Percentiles rank a stretch among this genome's conserved stretches.
Conservation (phyloP, 1,140 invertebrate species). For the Coenobita brevimanus region DNA sequence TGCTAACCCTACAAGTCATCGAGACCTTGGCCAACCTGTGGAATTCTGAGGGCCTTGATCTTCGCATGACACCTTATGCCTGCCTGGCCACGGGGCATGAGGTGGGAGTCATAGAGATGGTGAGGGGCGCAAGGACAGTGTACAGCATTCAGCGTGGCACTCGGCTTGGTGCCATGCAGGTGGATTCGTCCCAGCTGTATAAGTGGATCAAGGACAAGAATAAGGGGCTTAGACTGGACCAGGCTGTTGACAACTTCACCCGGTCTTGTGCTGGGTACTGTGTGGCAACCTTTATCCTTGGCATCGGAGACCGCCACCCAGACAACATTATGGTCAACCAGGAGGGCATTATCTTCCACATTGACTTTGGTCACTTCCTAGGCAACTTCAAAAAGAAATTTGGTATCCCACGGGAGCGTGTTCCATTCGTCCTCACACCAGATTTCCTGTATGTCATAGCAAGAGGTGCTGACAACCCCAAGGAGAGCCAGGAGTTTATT, state of each 20-base stretch:
- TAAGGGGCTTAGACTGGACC: conserved; percentile 78
- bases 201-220: conserved; percentile 95
- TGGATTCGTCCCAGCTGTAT: conserved; percentile 78
- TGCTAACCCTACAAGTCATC: conserved; percentile 90
- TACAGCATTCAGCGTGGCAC: conserved; percentile 79
- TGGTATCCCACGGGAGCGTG: conserved; percentile 95
- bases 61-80: conserved; percentile 81
- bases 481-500: conserved; percentile 88
- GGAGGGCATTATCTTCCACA: conserved; percentile 93
- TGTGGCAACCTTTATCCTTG: conserved; percentile 97
- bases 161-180: conserved; percentile 77
- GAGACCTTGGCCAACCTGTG: conserved; percentile 97
- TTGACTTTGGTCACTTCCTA: conserved; percentile 99
- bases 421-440: conserved; percentile 98
- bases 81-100: conserved; percentile 79
- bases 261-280: conserved; percentile 98
- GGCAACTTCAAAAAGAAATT: conserved; percentile 99
- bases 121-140: conserved; percentile 76
- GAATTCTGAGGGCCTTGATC: conserved; percentile 93
- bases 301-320: conserved; percentile 89
- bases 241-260: conserved; percentile 97
- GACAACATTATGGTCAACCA: conserved; percentile 99
- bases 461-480: conserved; percentile 87
- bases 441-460: conserved; percentile 98
- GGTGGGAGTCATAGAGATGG: conserved; percentile 81